A percentile compares a stretch with the other conserved stretches of the same genome.
Evolutionary conservation across 1,140 invertebrate species (phyloP).

Genomic region (Drosophila pachea): DNA sequence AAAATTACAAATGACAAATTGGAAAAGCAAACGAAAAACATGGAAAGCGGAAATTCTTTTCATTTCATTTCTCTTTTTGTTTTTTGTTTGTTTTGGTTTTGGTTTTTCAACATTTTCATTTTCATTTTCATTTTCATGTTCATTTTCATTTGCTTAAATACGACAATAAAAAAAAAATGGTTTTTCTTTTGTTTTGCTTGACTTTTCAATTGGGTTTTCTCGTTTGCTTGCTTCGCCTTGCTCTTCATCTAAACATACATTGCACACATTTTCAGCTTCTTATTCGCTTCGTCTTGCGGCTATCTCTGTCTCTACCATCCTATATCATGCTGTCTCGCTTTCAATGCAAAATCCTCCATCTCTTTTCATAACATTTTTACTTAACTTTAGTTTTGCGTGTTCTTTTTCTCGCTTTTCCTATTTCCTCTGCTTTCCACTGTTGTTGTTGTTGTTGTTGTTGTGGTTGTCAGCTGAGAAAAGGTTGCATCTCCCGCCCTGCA

Average conservation of each 20-base stretch:
- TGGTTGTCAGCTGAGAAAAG: constrained; percentile 2
- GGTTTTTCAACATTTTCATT: not conserved
- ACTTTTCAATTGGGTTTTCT: constrained; percentile 29
- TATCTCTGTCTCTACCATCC: constrained; percentile 16
- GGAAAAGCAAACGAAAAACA: constrained; percentile 34
- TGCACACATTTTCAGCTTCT: constrained; percentile 52
- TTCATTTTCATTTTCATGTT: constrained; percentile 1
- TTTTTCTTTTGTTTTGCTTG: constrained; percentile 13
- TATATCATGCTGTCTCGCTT: not conserved
- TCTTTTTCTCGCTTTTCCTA: not conserved
- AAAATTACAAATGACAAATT: constrained; percentile 40
- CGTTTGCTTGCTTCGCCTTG: constrained; percentile 38
- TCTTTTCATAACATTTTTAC: constrained; percentile 28
- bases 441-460: constrained; percentile 1
- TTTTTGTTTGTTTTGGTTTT: not conserved
- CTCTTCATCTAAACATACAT: constrained; percentile 52
- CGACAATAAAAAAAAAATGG: constrained; percentile 44
- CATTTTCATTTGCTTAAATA: constrained; percentile 25
- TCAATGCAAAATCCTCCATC: constrained; percentile 3
- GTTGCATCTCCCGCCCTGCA: constrained; percentile 6
- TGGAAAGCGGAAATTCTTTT: constrained; percentile 36
- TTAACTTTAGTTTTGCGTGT: constrained; percentile 47
- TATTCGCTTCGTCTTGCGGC: constrained; percentile 20
- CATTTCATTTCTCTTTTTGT: not conserved
- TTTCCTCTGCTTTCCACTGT: constrained; percentile 4